Base-by-base conservation (phyloP, 2,888 invertebrate genomes). In the Apamea sordens region DNA sequence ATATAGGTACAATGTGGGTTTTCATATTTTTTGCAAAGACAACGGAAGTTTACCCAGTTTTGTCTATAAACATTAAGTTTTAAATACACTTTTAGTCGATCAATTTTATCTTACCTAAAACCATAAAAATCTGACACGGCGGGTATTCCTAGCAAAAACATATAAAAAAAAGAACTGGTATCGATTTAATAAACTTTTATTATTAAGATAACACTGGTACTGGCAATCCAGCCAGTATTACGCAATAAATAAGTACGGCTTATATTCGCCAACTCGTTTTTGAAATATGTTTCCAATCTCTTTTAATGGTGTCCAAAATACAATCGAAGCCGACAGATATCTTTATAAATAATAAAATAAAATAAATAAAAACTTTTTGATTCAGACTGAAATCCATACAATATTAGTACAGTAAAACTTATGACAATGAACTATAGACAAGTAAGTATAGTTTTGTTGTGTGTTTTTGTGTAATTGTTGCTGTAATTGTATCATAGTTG, bases 201-300 rank as follows among this genome's bases (percentile, higher is more conserved):
- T 63, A 68, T 28, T 50, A 24, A 76, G 50, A 0, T 24, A n/a
- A 6, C n/a, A n/a, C 8, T 11, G 32, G 32, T 13, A 32, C 13
- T n/a, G 28, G 8, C 4, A 44, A 64, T 36, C 21, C 47, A 32
- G 64, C 18, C 18, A 32, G 32, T 56, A 63, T 78, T 78, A 63
- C 4, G 41, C 7, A 78, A 78, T 41, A 65, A 50, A 59, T 50
- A 71, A 41, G 24, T 47, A 56, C 56, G 28, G 13, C 0, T n/a
- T 24, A 21, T 59, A 68, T 56, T 69, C n/a, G 2, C 5, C 28
- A 82, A 74, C 61, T 50, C 2, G 56, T 69, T 82, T 74, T 56
- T 65, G 1, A 69, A 68, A 76, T 53, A 15, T 41, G 24, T 53
- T 28, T 56, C 32, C 59, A 67, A 72, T 47, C 28, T 56, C 32